Conservation (phyloP, 2,888 invertebrate species). For the Maniola hyperantus region DNA sequence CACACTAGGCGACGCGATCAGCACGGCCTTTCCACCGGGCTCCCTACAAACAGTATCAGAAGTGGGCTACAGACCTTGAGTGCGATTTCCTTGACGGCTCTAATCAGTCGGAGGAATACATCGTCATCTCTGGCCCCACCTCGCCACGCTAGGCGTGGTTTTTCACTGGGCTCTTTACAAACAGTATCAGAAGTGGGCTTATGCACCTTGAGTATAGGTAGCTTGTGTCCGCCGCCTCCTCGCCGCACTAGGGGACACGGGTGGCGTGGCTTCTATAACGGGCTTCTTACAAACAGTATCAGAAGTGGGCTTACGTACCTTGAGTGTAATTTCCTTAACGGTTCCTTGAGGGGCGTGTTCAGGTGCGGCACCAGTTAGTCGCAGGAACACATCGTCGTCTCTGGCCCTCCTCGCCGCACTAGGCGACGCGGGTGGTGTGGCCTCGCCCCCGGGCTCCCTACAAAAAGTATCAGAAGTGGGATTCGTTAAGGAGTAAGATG, state of each 20-base stretch:
- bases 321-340: slow-evolving; percentile 82
- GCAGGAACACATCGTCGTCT: slow-evolving; percentile 89
- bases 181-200: too few relatives aligned
- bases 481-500: background rate
- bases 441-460: slow-evolving; percentile 51
- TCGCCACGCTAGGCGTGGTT: too few relatives aligned
- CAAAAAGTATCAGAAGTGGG: background rate
- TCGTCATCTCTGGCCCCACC: too few relatives aligned
- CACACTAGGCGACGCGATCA: slow-evolving; percentile 80
- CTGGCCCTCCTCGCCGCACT: slow-evolving; percentile 81
- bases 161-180: background rate
- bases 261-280: background rate
- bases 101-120: too few relatives aligned
- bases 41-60: slow-evolving; percentile 37
- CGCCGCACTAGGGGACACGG: background rate
- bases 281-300: background rate
- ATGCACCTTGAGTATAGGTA: too few relatives aligned
- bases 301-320: slow-evolving; percentile 58
- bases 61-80: too few relatives aligned
- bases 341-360: slow-evolving; percentile 67
- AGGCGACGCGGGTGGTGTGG: slow-evolving; percentile 82
- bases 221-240: too few relatives aligned
- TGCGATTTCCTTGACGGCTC: too few relatives aligned
- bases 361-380: slow-evolving; percentile 82
- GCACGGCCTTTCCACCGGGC: slow-evolving; percentile 64